Evolutionary conservation across 2,888 invertebrate species (phyloP).

Genomic region (Tetranychus truncatus): DNA sequence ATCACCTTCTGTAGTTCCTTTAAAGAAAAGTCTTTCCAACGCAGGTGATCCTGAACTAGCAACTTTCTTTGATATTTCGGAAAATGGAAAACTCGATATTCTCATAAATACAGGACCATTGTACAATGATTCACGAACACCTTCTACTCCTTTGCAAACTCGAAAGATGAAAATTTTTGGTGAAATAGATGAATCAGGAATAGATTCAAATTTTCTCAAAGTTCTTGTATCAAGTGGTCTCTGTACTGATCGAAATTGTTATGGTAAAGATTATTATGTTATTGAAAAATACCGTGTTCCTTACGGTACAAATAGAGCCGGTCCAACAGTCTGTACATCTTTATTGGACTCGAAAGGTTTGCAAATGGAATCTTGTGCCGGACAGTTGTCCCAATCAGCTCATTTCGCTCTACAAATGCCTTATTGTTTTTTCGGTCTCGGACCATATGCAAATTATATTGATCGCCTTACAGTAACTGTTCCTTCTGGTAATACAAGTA

Average conservation of each 20-base stretch:
- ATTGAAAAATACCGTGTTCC: conserved; percentile 30
- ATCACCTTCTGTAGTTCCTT: not conserved
- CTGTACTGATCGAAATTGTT: conserved; percentile 32
- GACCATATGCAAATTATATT: conserved; percentile 90
- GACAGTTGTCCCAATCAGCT: conserved; percentile 75
- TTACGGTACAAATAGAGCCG: conserved; percentile 62
- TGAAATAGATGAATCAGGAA: conserved; percentile 41
- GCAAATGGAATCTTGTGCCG: conserved; percentile 56
- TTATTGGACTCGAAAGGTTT: conserved; percentile 74
- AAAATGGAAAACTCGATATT: conserved; percentile 64
- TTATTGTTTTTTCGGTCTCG: conserved; percentile 88
- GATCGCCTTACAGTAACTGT: conserved; percentile 63
- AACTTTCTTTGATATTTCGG: conserved; percentile 78
- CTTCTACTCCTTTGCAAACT: not conserved
- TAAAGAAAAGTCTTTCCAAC: not conserved
- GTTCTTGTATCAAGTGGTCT: conserved; percentile 66
- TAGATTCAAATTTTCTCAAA: conserved; percentile 87
- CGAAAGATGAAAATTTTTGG: conserved; percentile 14
- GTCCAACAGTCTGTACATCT: conserved; percentile 64
- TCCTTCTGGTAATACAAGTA: conserved; percentile 27
- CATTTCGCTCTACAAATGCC: conserved; percentile 79
- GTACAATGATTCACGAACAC: not conserved
- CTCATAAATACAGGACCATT: conserved; percentile 39
- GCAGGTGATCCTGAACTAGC: conserved; percentile 53
- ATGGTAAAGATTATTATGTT: conserved; percentile 21